Evolutionary conservation across 2,797 vertebrate species (phyloP).

Genomic region (Anguilla anguilla): DNA sequence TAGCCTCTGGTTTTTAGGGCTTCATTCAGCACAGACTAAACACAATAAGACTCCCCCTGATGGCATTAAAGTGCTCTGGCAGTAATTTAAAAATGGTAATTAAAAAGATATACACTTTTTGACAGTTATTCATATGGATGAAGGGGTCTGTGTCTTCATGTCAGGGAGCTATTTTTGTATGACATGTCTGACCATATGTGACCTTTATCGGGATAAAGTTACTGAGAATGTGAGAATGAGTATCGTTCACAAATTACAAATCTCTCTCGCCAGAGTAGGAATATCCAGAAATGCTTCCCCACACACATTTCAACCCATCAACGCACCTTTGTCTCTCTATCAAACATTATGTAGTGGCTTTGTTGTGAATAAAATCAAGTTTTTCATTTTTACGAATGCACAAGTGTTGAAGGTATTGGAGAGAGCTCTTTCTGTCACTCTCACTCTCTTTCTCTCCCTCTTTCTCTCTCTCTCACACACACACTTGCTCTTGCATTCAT

Average conservation of each 20-base stretch:
- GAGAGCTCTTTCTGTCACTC: neutral
- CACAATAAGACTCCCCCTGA: neutral
- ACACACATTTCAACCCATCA: too few species aligned
- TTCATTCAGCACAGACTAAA: neutral
- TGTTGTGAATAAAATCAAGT: too few species aligned
- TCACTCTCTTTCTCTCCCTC: neutral
- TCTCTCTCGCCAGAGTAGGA: neutral
- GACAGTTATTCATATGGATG: neutral
- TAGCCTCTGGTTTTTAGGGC: too few species aligned
- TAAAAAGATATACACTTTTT: conserved; percentile 16
- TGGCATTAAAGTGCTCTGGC: neutral
- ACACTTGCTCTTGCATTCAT: neutral
- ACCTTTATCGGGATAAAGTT: conserved; percentile 30
- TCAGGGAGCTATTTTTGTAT: conserved; percentile 29
- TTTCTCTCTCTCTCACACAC: neutral
- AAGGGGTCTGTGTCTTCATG: conserved; percentile 1
- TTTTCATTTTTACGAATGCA: too few species aligned
- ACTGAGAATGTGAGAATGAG: conserved; percentile 20
- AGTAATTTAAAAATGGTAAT: neutral
- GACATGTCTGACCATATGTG: neutral
- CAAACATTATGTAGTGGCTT: too few species aligned
- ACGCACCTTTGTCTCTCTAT: too few species aligned
- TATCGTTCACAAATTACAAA: conserved; percentile 23
- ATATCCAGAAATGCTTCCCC: too few species aligned
- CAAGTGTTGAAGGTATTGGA: too few species aligned